Evolutionary conservation across 2,888 invertebrate species (phyloP).

Genomic region (Rambutsinella grinnellia): DNA sequence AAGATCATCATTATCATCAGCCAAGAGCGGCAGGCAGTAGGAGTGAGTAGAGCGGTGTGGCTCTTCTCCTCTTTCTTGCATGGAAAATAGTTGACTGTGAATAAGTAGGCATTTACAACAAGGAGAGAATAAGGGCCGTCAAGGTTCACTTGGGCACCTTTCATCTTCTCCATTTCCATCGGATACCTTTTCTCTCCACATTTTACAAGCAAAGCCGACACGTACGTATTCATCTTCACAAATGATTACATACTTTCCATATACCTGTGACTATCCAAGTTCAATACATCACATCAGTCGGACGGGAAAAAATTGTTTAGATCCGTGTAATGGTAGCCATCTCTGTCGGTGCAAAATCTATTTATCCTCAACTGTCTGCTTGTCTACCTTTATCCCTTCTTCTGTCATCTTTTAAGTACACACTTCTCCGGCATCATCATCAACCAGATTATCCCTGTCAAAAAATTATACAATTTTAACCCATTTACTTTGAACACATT

Average conservation of each 20-base stretch:
- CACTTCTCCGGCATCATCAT: constrained; percentile 19
- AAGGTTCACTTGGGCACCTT: constrained; percentile 48
- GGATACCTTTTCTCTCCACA: background rate
- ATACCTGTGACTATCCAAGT: background rate
- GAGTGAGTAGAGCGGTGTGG: background rate
- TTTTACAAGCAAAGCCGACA: background rate
- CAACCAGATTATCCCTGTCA: background rate
- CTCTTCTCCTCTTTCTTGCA: background rate
- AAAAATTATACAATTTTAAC: no score
- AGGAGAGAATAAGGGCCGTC: constrained; percentile 25
- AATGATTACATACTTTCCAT: constrained; percentile 18
- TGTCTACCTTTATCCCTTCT: constrained; percentile 34
- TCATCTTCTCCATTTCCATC: constrained; percentile 48
- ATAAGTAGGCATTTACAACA: constrained; percentile 2
- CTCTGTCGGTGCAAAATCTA: constrained; percentile 5
- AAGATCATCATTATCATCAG: constrained; percentile 37
- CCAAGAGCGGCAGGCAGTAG: background rate
- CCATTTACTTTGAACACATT: no score
- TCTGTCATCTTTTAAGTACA: constrained; percentile 41
- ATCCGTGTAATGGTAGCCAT: background rate
- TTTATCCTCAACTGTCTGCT: constrained; percentile 11
- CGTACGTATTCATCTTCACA: constrained; percentile 2
- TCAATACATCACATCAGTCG: background rate
- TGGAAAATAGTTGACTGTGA: no score
- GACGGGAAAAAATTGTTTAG: background rate